phyloP scores from a whole-genome alignment of 2,113 vertebrate species.

The Chaetura pelagica region DNA sequence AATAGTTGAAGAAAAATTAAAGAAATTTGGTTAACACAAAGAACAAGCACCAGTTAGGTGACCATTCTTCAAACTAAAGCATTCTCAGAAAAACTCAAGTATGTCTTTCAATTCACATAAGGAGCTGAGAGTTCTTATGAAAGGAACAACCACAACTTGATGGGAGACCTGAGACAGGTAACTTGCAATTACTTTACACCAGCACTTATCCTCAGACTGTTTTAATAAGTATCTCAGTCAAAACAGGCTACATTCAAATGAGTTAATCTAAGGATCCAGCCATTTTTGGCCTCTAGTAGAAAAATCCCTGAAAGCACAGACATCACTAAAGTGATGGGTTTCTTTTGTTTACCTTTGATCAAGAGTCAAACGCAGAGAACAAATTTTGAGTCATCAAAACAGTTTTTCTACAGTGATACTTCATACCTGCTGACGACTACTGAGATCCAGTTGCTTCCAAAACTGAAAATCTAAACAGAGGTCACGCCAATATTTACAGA shows the following conservation, averaged over 20 bases:
- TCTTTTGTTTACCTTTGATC: background rate
- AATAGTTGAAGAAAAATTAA: background rate
- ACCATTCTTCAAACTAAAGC: background rate
- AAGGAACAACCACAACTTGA: background rate
- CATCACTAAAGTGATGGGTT: background rate
- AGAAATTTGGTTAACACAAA: background rate
- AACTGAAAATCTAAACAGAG: slow-evolving; percentile 99
- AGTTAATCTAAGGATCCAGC: background rate
- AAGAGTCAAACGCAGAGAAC: background rate
- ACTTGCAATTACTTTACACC: background rate
- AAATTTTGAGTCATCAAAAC: background rate
- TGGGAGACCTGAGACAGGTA: background rate
- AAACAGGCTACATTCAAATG: background rate
- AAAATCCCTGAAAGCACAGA: background rate
- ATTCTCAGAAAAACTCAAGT: background rate
- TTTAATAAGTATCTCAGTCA: background rate
- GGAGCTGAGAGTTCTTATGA: background rate
- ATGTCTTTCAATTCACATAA: background rate
- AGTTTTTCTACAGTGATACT: background rate
- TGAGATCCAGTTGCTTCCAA: slow-evolving; percentile 98
- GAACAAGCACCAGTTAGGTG: background rate
- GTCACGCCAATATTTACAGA: slow-evolving; percentile 98
- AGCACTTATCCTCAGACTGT: background rate
- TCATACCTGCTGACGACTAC: slow-evolving; percentile 94
- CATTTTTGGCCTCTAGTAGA: background rate